phyloP scores from a whole-genome alignment of 2,888 invertebrate genomes.

The Brachynemurus nebulosus region DNA sequence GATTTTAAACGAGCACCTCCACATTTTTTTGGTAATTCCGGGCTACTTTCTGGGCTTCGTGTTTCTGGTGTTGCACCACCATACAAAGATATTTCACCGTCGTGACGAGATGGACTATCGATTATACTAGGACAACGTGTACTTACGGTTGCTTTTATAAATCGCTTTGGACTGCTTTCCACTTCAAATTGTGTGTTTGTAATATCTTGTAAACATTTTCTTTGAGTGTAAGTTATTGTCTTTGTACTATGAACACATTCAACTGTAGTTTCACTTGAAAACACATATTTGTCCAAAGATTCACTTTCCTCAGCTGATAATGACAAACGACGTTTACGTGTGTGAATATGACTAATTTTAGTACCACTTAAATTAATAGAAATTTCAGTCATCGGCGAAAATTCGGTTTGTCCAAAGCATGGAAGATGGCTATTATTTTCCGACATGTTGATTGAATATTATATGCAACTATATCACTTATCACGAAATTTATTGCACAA shows the following conservation, averaged over 20 bases:
- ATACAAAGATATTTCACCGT: constrained; percentile 28
- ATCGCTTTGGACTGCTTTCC: neutral
- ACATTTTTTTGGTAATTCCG: constrained; percentile 10
- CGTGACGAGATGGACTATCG: constrained; percentile 25
- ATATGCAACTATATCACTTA: neutral
- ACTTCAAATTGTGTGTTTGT: constrained; percentile 1
- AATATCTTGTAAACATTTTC: constrained; percentile 5
- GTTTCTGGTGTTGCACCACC: constrained; percentile 14
- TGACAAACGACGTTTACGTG: constrained; percentile 2
- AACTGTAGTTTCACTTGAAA: neutral
- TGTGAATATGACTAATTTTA: constrained; percentile 3
- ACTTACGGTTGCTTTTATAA: neutral
- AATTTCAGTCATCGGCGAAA: constrained; percentile 10
- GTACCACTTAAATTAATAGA: constrained; percentile 8
- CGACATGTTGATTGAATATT: constrained; percentile 1
- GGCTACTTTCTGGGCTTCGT: constrained; percentile 19
- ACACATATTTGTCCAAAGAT: neutral
- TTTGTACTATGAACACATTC: neutral
- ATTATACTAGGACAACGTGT: constrained; percentile 1
- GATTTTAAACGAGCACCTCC: neutral
- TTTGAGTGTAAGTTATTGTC: neutral
- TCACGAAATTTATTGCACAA: neutral
- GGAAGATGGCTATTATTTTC: neutral
- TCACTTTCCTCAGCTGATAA: constrained; percentile 4
- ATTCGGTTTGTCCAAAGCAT: neutral